phyloP scores from a whole-genome alignment of 2,888 invertebrate genomes.

The Panzeria rudis region DNA sequence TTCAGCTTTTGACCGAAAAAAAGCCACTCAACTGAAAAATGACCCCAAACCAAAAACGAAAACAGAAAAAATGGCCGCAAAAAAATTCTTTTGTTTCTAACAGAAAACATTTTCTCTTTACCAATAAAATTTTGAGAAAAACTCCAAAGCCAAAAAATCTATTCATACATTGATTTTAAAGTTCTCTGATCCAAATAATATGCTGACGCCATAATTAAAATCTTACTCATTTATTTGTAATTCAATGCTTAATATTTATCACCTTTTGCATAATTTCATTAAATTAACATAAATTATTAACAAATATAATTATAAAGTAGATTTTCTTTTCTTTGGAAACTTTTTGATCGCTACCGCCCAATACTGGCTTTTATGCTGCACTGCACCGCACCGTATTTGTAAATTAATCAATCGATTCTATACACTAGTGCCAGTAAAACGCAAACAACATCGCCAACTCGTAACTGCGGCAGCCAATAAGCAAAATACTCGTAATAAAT shows the following conservation, averaged over 20 bases:
- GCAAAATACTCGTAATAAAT: conserved; percentile 11
- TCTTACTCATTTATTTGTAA: background rate
- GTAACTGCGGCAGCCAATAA: background rate
- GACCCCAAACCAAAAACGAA: too few relatives aligned
- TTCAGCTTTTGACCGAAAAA: too few relatives aligned
- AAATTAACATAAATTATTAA: conserved; percentile 10
- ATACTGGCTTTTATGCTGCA: conserved; percentile 2
- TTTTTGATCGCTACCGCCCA: conserved; percentile 33
- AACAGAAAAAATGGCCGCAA: too few relatives aligned
- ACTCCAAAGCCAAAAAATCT: too few relatives aligned
- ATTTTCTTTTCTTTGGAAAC: background rate
- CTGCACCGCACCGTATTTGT: background rate
- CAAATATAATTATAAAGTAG: conserved; percentile 4
- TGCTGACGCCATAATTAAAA: background rate
- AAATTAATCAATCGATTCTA: conserved; percentile 20
- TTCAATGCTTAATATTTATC: background rate
- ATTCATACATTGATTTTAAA: too few relatives aligned
- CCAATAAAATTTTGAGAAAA: too few relatives aligned
- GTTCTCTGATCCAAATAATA: background rate
- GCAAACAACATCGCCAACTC: background rate
- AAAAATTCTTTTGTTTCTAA: too few relatives aligned
- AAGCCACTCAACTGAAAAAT: too few relatives aligned
- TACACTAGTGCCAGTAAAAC: conserved; percentile 5
- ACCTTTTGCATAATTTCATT: conserved; percentile 17
- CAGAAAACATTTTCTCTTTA: too few relatives aligned